Evolutionary conservation across 2,113 vertebrate genomes (phyloP), one percentile per base, ranked within the genome.

Genomic region (Nanorana parkeri): DNA sequence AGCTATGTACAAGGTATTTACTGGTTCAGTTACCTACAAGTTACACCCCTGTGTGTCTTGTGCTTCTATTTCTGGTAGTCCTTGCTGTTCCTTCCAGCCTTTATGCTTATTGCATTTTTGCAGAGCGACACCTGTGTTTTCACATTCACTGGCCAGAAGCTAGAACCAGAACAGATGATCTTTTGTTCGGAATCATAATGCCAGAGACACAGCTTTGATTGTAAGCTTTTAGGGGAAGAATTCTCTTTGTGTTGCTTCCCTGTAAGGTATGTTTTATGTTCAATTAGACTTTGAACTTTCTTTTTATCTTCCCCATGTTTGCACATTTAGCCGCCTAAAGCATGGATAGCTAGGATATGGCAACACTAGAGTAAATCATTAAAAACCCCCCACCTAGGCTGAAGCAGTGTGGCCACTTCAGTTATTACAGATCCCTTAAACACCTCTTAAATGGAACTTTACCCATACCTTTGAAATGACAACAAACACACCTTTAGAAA

Each of bases 241-340:
- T 21, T 60, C 26, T n/a, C 54, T 58, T 74, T 36, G 20, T 41
- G 55, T 65, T 26, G 17, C 60, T 5, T 26, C 41, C 21, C 26
- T 65, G 60, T 77, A 65, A 52, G 74, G 74, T 77, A 52, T 77
- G 63, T 65, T 47, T 77, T 65, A 51, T 63, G 58, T 63, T 21
- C 21, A 4, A 63, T 66, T 67, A 66, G 77, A 78, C 77, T 78
- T 78, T 78, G 77, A 26, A 68, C 64, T 32, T 78, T 24, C 3
- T 47, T 24, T 51, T 51, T 28, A 32, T 63, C 68, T 71, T 52
- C 6, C 1, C 15, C 26, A 7, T 77, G 36, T 77, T 64, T 76
- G 47, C 47, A 21, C 41, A 36, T 74, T 51, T 55, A 17, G 17
- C 3, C 2, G 68, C 56, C 52, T 56, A 19, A 52, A 61, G 72